Evolutionary conservation across 2,888 invertebrate genomes (phyloP), one percentile per base, ranked within the genome.

Genomic region (Apotomis turbidana): DNA sequence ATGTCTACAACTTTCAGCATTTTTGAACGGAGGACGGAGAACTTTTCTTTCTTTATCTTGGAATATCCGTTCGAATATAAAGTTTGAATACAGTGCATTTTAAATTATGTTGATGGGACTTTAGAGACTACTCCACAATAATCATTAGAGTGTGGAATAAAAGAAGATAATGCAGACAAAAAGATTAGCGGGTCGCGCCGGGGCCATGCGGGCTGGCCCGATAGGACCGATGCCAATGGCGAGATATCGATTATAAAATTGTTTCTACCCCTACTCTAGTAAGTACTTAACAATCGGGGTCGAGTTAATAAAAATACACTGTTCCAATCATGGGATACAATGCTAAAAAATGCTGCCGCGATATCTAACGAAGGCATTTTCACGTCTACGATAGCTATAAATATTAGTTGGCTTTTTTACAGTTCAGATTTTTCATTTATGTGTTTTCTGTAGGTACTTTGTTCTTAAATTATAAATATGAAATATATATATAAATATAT

Each of bases 141-240:
- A 44, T 27, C 55, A 64, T 44, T 64, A 55, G 36, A 63, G 62
- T 38, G 49, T 13, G 27, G 27, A 55, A 44, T 64, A 52, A 63
- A 52, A 64, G 49, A 36, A 36, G 67, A 58, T 58, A 67, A 61
- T 36, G 9, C 49, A 49, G 41, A 57, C 36, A 61, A 64, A 67
- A 71, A 60, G 71, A 71, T 71, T 71, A 71, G 67, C 38, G 54
- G 2, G 12, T 55, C 64, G 55, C 49, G 59, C 13, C 49, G 15
- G 15, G 6, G 55, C 67, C n/a, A 67, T 71, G 71, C 71, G 71
- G 71, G 71, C 71, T 61, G 67, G 41, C 52, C 38, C 27, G 67
- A 67, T 71, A 71, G 46, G 61, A 61, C n/a, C 51, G 61, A 49
- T 57, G 61, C 55, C 71, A 71, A 55, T 51, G 55, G 27, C 57